A percentile compares a stretch with the other conserved stretches of the same genome.
Conservation (phyloP, 1,140 invertebrate genomes). For the Drosophila guanche region DNA sequence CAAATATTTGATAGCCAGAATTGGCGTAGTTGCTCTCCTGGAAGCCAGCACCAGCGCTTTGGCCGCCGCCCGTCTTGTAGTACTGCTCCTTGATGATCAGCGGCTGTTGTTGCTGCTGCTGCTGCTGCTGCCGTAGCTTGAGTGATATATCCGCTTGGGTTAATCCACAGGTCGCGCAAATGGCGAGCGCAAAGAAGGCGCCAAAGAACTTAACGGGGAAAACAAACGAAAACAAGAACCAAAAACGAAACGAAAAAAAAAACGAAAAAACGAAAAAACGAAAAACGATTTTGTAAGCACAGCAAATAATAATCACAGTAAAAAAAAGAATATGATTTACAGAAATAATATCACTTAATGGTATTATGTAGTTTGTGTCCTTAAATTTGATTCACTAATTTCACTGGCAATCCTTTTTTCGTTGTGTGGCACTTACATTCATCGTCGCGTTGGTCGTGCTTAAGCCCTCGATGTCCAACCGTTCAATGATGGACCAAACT, state of each 20-base stretch:
- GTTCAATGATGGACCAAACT: conserved; percentile 74
- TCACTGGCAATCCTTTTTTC: conserved; percentile 32
- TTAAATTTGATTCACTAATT: conserved; percentile 1
- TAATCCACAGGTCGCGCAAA: conserved; percentile 51
- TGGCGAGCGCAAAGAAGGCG: conserved; percentile 55
- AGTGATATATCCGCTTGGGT: conserved; percentile 67
- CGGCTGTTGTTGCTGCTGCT: conserved; percentile 29
- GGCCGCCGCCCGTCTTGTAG: conserved; percentile 17
- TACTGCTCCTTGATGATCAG: conserved; percentile 28
- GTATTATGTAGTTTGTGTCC: too few relatives aligned
- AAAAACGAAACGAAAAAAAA: conserved; percentile 20
- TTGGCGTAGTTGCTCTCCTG: conserved; percentile 69
- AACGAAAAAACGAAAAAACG: too few relatives aligned
- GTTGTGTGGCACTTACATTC: conserved; percentile 66
- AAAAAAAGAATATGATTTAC: neutral
- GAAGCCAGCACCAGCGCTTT: conserved; percentile 25
- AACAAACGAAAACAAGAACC: conserved; percentile 14
- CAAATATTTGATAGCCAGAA: conserved; percentile 73
- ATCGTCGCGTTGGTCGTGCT: conserved; percentile 81
- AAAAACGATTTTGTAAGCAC: neutral
- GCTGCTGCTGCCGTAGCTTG: conserved; percentile 45
- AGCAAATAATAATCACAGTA: conserved; percentile 17
- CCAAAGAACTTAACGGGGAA: conserved; percentile 51
- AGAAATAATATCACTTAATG: too few relatives aligned
- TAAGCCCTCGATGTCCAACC: conserved; percentile 80